Conservation (phyloP, 2,797 vertebrate genomes). For the Vultur gryphus region DNA sequence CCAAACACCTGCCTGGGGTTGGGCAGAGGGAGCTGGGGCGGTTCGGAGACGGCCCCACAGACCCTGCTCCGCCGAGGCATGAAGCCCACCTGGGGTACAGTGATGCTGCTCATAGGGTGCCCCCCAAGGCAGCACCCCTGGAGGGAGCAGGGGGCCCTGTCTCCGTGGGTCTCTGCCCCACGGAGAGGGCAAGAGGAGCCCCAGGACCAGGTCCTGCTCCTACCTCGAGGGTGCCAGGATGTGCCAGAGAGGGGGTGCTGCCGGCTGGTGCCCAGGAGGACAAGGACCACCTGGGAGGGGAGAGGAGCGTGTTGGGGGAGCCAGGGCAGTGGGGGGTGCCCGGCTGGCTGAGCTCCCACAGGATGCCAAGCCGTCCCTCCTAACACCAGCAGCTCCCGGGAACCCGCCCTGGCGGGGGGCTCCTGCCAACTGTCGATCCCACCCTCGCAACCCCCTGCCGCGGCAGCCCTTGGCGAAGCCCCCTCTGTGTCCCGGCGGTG, state of each 20-base stretch:
- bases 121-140: neutral
- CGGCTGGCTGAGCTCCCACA: neutral
- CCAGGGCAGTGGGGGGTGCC: neutral
- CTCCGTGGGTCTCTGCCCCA: neutral
- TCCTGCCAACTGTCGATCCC: neutral
- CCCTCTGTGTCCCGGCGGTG: neutral
- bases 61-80: neutral
- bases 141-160: neutral
- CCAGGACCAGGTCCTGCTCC: neutral
- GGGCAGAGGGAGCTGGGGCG: neutral
- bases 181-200: neutral
- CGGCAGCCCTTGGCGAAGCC: neutral
- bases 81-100: neutral
- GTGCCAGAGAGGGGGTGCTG: neutral
- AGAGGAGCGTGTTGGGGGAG: neutral
- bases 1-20: neutral
- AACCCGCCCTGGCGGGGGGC: accelerated
- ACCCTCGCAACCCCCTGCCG: accelerated
- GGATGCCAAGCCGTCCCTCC: neutral
- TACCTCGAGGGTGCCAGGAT: neutral
- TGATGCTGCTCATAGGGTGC: neutral
- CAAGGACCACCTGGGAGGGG: neutral
- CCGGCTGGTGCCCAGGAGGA: neutral
- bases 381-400: neutral
- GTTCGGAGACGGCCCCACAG: neutral